Base-by-base conservation (phyloP, 2,888 invertebrate genomes). In the Leucophora obtusa region DNA sequence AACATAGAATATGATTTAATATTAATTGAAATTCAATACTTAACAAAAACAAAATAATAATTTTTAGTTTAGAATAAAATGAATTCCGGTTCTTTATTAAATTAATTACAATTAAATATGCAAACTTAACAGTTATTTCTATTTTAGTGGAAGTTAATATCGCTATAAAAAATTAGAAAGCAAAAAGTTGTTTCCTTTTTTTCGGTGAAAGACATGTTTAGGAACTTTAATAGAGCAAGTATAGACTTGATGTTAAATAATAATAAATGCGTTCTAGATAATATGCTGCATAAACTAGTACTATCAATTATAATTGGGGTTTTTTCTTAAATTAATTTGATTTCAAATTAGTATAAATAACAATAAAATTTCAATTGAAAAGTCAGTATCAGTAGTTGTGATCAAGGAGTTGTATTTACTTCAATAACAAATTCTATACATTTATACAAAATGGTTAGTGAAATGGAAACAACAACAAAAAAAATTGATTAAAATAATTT, bases 321-420 rank as follows among this genome's bases (percentile, higher is more conserved):
- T 38, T 38, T 38, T 38, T 38, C 54, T 28, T 24, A 8, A 65
- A 18, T 24, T 21, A 18, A 24, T 47, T 9, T 14, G 28, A n/a
- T 2, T 35, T 14, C 10, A n/a, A n/a, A 15, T 33, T 28, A 18
- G 56, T 73, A 78, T 78, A 78, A 78, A 78, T 78, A 78, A 63
- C 38, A 24, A 33, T 33, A 15, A 15, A 21, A 38, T 24, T 35
- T 15, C 14, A 24, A 53, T 21, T 70, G 21, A 28, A 33, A n/a
- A 50, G 14, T 70, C 59, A 79, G 79, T 79, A 86, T 86, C 11
- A 85, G 84, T 82, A 84, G 86, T 65, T 15, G 54, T 84, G 83
- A 63, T 69, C 80, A 82, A 84, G 66, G 84, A 82, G n/a, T 47
- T 70, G 15, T 59, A 53, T 24, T 15, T 43, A 58, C 66, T 24